A percentile compares a stretch with the other conserved stretches of the same genome.
phyloP scores from a whole-genome alignment of 2,113 vertebrate species.

The Cephalopholis sonnerati region DNA sequence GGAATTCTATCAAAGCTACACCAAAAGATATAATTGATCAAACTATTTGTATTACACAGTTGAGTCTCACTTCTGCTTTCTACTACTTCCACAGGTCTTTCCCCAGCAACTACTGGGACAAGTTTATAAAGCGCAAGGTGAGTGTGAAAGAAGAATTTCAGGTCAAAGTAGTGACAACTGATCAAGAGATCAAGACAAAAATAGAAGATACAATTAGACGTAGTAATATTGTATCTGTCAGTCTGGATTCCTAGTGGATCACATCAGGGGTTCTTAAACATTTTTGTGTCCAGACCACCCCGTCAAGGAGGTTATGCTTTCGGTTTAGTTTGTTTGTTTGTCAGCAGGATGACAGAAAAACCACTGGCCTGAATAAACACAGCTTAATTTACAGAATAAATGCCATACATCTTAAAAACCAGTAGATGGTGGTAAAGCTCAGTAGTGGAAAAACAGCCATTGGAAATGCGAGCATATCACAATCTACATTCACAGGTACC shows the following conservation, averaged over 20 bases:
- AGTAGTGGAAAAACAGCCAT: no score
- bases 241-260: not conserved
- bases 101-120: slow-evolving; percentile 99
- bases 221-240: not conserved
- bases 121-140: slow-evolving; percentile 99
- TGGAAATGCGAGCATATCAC: no score
- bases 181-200: not conserved
- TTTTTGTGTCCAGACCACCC: no score
- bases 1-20: not conserved
- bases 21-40: not conserved
- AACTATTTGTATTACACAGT: not conserved
- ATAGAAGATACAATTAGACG: not conserved
- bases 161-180: not conserved
- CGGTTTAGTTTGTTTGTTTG: no score
- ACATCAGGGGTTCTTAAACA: not conserved
- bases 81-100: slow-evolving; percentile 89
- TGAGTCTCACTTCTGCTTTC: not conserved
- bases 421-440: no score
- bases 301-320: no score
- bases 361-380: no score
- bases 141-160: slow-evolving; percentile 33
- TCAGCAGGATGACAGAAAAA: no score
- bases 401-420: no score
- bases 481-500: no score
- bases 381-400: no score